Conservation (phyloP, 2,113 vertebrate species). For the Procavia capensis region DNA sequence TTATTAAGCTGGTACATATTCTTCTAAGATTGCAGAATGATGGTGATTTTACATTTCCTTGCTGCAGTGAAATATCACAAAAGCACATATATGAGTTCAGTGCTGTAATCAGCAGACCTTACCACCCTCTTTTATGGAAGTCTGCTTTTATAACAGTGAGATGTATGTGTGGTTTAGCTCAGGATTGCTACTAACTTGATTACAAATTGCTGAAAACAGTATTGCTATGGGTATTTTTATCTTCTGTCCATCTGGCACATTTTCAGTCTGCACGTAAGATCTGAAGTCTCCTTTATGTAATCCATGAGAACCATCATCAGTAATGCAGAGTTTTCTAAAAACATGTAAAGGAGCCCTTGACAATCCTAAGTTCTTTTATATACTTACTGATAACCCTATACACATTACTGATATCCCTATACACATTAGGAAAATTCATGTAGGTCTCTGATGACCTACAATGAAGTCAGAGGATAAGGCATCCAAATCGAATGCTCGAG, state of each 20-base stretch:
- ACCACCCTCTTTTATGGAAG: background rate
- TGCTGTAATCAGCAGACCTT: background rate
- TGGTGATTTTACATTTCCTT: background rate
- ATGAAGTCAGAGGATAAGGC: background rate
- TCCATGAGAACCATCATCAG: background rate
- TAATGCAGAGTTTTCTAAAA: background rate
- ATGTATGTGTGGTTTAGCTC: background rate
- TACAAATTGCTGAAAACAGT: background rate
- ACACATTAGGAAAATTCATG: background rate
- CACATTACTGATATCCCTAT: background rate
- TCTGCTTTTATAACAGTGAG: background rate
- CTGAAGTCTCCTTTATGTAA: background rate
- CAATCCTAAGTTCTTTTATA: background rate
- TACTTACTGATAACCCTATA: background rate
- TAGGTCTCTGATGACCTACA: background rate
- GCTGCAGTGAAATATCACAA: background rate
- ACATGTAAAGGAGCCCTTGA: background rate
- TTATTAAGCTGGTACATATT: background rate
- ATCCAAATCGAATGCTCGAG: slow-evolving; percentile 18
- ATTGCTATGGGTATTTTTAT: background rate
- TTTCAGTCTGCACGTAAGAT: slow-evolving; percentile 19
- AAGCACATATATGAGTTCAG: background rate
- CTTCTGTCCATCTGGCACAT: background rate
- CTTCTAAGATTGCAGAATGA: background rate
- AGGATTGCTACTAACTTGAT: background rate